phyloP scores from a whole-genome alignment of 2,113 vertebrate genomes.

The Sterrhoptilus dennistouni region DNA sequence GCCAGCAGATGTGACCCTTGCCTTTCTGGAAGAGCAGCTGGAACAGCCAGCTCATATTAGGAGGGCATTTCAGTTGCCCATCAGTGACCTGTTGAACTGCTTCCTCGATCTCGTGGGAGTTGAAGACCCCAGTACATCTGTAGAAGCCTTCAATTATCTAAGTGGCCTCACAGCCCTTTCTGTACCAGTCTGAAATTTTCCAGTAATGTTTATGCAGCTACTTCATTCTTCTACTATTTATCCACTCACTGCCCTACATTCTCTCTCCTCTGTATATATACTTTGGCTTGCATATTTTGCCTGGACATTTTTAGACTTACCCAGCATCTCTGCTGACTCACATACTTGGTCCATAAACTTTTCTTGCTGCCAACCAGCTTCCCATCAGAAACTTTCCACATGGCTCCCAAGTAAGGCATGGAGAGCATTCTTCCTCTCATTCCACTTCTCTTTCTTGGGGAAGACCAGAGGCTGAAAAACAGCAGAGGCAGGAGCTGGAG shows the following conservation, averaged over 20 bases:
- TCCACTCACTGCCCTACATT: not conserved
- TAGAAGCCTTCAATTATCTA: not conserved
- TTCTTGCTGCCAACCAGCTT: slow-evolving; percentile 15
- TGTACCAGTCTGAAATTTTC: not conserved
- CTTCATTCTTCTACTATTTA: slow-evolving; percentile 32
- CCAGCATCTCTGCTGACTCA: slow-evolving; percentile 14
- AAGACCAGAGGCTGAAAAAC: not conserved
- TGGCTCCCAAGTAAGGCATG: not conserved
- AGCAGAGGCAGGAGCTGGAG: not conserved
- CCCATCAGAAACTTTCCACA: slow-evolving; percentile 25
- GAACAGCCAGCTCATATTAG: not conserved
- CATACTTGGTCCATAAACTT: not conserved
- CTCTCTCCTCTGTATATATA: not conserved
- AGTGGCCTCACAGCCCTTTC: not conserved
- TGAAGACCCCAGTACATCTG: not conserved
- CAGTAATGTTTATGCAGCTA: slow-evolving; percentile 16
- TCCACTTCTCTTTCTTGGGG: not conserved
- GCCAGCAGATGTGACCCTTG: fast-evolving
- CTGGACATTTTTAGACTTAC: not conserved
- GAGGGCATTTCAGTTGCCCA: not conserved
- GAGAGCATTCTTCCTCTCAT: not conserved
- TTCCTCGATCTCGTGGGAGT: not conserved
- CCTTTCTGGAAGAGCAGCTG: not conserved
- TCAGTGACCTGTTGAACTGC: not conserved
- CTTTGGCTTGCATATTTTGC: slow-evolving; percentile 17